Evolutionary conservation across 2,888 invertebrate genomes (phyloP), one percentile per base, ranked within the genome.

Genomic region (Petrolisthes cinctipes): DNA sequence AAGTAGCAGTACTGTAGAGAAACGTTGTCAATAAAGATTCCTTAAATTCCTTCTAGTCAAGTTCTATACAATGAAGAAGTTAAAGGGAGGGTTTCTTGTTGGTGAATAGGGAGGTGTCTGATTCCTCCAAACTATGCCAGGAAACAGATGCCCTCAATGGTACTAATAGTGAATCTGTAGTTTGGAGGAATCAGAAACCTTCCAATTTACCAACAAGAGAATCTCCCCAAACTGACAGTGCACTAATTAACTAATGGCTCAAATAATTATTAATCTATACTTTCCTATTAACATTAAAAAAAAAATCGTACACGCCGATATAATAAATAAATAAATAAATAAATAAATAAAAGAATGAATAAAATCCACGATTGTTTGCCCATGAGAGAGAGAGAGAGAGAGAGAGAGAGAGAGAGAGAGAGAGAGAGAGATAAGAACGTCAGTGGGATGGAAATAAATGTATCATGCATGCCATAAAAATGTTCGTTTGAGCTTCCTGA

Each of bases 331-430:
- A 66, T 11, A 66, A 17, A 66, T 66, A 66, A 66, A 66, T 11
- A 17, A 66, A 17, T 11, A 17, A 66, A 66, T 66, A 14, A 66
- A 3, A 14, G 66, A 66, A 66, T 66, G 66, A 66, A 66, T 14
- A 66, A 66, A 66, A 17, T 11, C 14, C 11, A 66, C 17, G 66
- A 66, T 11, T 14, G 66, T 14, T 11, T 14, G 66, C 11, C 14
- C 11, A 17, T 14, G 66, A 66, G 66, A 66, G 66, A 66, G 66
- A 66, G 66, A 66, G 66, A 66, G 66, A 66, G 66, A 66, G 66
- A 66, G 66, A 66, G 66, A 66, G 66, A 66, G 66, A 66, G 66
- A 66, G 66, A 66, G 66, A 66, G 66, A 66, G 66, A 66, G 66
- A 66, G 53, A 78, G 11, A 9, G 4, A 51, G 37, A 23, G 78